Conservation (phyloP, 2,888 invertebrate genomes). For the Rotaria socialis region DNA sequence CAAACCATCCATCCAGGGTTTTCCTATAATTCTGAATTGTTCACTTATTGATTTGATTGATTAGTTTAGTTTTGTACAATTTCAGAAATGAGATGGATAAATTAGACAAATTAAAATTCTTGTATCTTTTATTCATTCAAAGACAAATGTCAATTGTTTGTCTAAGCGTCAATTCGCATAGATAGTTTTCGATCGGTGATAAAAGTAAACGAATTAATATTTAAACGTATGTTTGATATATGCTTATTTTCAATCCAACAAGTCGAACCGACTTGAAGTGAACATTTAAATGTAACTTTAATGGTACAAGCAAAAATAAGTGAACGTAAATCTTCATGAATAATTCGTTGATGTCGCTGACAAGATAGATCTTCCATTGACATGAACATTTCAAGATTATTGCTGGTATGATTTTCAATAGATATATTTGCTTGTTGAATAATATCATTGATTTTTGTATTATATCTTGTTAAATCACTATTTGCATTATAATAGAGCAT, state of each 20-base stretch:
- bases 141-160: neutral
- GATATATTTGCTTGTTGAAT: neutral
- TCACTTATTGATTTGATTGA: too few species aligned
- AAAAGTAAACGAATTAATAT: neutral
- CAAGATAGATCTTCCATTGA: neutral
- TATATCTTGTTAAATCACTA: neutral
- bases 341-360: neutral
- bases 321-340: neutral
- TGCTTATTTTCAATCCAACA: constrained; percentile 6
- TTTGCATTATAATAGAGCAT: neutral
- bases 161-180: neutral
- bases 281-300: neutral
- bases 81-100: too few species aligned
- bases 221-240: neutral
- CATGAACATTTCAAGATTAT: neutral
- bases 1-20: too few species aligned
- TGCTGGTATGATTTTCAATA: neutral
- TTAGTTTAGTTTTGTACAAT: too few species aligned
- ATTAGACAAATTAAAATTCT: neutral
- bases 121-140: neutral
- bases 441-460: neutral
- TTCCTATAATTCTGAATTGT: too few species aligned
- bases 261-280: neutral
- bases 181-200: neutral
- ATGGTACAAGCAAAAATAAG: neutral